Conservation (phyloP, 2,797 vertebrate species). For the Benthosema pterotum region DNA sequence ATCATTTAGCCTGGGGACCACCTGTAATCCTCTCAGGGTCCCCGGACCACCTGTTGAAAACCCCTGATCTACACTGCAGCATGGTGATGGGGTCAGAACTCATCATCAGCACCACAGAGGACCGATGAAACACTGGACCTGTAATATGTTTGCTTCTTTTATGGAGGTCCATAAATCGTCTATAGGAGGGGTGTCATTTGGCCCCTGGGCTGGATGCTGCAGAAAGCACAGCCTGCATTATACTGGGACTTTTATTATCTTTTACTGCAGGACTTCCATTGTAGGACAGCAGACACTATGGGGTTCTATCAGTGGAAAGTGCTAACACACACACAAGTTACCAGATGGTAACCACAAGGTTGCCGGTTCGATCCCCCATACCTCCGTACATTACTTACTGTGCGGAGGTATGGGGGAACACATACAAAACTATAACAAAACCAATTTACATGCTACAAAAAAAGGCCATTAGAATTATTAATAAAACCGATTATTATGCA, state of each 20-base stretch:
- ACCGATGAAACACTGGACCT: conserved; percentile 16
- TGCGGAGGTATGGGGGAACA: too few species aligned
- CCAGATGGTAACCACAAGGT: too few species aligned
- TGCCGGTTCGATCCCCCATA: too few species aligned
- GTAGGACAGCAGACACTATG: not conserved
- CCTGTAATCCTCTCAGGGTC: too few species aligned
- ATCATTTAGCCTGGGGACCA: too few species aligned
- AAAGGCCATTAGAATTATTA: too few species aligned
- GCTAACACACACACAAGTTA: conserved; percentile 1
- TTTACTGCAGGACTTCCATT: conserved; percentile 27
- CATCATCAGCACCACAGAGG: conserved; percentile 25
- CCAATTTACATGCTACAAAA: too few species aligned
- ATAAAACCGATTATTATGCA: too few species aligned
- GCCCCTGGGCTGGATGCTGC: conserved; percentile 6
- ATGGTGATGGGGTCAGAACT: not conserved
- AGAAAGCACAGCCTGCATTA: conserved; percentile 16
- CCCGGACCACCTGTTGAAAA: too few species aligned
- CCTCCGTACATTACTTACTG: too few species aligned
- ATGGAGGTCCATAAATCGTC: conserved; percentile 42
- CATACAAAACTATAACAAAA: too few species aligned
- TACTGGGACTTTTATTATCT: conserved; percentile 39
- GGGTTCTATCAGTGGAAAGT: conserved; percentile 8
- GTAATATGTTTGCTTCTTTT: conserved; percentile 37
- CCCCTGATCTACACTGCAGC: not conserved
- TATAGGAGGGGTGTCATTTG: conserved; percentile 14